Percentiles rank a stretch among this genome's conserved stretches.
phyloP scores from a whole-genome alignment of 1,140 invertebrate species.

The Formica selysi region DNA sequence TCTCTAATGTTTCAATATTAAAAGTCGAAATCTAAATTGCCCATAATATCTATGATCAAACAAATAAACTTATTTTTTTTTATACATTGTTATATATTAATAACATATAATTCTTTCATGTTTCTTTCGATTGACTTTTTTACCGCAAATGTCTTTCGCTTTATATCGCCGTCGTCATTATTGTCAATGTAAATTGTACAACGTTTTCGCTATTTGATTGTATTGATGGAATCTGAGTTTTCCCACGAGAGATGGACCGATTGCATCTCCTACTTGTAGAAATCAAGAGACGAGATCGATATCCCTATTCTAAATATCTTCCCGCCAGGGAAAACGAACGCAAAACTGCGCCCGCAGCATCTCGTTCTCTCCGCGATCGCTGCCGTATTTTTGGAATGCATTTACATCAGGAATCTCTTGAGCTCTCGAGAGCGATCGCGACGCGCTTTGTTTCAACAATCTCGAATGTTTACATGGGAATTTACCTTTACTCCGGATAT shows the following conservation, averaged over 20 bases:
- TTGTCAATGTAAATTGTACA: slow-evolving; percentile 17
- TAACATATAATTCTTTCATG: neutral
- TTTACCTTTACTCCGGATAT: slow-evolving; percentile 23
- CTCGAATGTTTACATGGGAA: slow-evolving; percentile 20
- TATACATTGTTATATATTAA: too few relatives aligned
- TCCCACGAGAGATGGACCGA: neutral
- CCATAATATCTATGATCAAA: neutral
- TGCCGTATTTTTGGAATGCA: slow-evolving; percentile 27
- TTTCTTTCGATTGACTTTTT: neutral
- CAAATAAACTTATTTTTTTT: too few relatives aligned
- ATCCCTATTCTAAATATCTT: slow-evolving; percentile 37
- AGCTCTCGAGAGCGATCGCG: neutral
- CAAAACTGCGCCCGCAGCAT: neutral
- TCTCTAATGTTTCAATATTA: neutral
- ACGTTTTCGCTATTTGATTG: slow-evolving; percentile 29
- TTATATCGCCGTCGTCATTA: neutral
- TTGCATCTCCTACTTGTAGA: neutral
- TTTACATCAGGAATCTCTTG: slow-evolving; percentile 38
- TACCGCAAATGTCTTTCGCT: neutral
- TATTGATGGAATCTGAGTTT: slow-evolving; percentile 40
- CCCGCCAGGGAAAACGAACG: neutral
- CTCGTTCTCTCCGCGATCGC: slow-evolving; percentile 30
- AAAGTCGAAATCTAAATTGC: too few relatives aligned
- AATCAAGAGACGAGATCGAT: slow-evolving; percentile 36
- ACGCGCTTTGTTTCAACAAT: slow-evolving; percentile 30